Evolutionary conservation across 2,888 invertebrate species (phyloP).

Genomic region (Bembecia ichneumoniformis): DNA sequence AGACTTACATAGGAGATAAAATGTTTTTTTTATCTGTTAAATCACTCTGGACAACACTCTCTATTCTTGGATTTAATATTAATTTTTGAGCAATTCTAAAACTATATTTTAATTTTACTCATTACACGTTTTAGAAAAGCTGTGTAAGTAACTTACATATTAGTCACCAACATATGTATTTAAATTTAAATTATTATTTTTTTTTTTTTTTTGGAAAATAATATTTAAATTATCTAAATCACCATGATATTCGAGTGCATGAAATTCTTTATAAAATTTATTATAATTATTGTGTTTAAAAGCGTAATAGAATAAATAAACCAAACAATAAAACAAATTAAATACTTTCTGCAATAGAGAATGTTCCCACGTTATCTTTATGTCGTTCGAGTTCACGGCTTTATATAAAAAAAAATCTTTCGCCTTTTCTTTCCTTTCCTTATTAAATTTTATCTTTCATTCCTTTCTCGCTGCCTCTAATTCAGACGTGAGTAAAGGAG

Average conservation of each 20-base stretch:
- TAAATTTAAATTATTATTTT: too few species aligned
- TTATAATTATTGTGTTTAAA: too few species aligned
- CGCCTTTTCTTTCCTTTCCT: conserved; percentile 26
- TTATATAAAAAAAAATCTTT: conserved; percentile 57
- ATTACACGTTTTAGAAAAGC: too few species aligned
- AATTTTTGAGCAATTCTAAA: conserved; percentile 42
- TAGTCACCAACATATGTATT: too few species aligned
- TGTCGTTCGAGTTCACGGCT: conserved; percentile 53
- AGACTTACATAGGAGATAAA: conserved; percentile 48
- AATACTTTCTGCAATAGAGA: conserved; percentile 15
- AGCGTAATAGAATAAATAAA: too few species aligned
- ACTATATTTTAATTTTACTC: neutral
- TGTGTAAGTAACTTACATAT: too few species aligned
- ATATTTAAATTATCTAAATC: too few species aligned
- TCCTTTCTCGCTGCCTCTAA: conserved; percentile 22
- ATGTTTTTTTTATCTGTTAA: conserved; percentile 34
- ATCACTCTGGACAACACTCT: conserved; percentile 43
- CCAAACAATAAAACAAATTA: too few species aligned
- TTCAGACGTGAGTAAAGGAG: conserved; percentile 27
- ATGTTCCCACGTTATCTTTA: conserved; percentile 42
- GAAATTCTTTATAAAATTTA: too few species aligned
- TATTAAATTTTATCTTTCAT: conserved; percentile 17
- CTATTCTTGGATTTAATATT: conserved; percentile 7
- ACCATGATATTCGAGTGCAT: too few species aligned
- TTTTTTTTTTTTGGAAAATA: too few species aligned